Evolutionary conservation across 2,888 invertebrate species (phyloP).

Genomic region (Adineta ricciae): DNA sequence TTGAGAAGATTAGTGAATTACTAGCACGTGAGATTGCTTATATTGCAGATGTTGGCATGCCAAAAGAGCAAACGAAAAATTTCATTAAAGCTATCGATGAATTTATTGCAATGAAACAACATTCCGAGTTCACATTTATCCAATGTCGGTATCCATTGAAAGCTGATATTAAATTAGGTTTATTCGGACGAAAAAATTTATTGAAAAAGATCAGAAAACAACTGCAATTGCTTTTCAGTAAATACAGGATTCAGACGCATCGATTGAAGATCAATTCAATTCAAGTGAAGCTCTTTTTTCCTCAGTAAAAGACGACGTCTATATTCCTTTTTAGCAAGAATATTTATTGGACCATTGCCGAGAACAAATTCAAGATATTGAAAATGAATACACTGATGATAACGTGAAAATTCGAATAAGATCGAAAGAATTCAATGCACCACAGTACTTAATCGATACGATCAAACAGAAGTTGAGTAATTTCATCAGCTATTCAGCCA

Average conservation of each 20-base stretch:
- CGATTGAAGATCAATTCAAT: neutral
- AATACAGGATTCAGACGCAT: neutral
- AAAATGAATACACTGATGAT: neutral
- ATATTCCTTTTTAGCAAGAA: neutral
- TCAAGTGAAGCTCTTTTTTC: neutral
- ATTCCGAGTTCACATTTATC: neutral
- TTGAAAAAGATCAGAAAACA: neutral
- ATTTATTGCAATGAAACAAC: neutral
- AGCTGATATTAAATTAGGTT: neutral
- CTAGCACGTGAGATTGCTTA: neutral
- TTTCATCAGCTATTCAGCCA: neutral
- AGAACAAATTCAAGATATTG: neutral
- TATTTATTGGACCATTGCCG: neutral
- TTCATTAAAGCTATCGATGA: neutral
- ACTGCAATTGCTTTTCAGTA: neutral
- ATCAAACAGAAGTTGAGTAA: neutral
- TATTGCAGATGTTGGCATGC: neutral
- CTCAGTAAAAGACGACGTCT: neutral
- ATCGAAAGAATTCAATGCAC: neutral
- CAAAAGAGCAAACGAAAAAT: neutral
- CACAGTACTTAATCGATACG: neutral
- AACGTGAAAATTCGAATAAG: neutral
- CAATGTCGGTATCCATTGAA: neutral
- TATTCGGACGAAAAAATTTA: neutral
- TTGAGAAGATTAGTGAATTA: neutral